Percentiles rank a stretch among this genome's conserved stretches.
phyloP scores from a whole-genome alignment of 2,113 vertebrate species.

The mouse (Mus musculus) region GRCm39 chr4:58897001-58897500 shows the following conservation, averaged over 20 bases:
- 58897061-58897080: neutral
- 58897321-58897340: neutral
- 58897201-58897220: neutral
- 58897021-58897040: neutral
- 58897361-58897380: slow-evolving; percentile 18
- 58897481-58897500: neutral
- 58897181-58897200: neutral
- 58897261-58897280: neutral
- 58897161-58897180: neutral
- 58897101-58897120: neutral
- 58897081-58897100: neutral
- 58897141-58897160: neutral
- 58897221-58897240: neutral
- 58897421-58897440: neutral
- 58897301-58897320: neutral
- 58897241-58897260: neutral
- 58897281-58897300: neutral
- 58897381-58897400: neutral
- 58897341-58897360: neutral
- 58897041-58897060: neutral
- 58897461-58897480: neutral
- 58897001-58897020: neutral
- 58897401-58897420: neutral
- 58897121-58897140: neutral
- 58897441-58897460: neutral